Evolutionary conservation across 2,113 vertebrate species (phyloP), one percentile per base, ranked within the genome.

Genomic region (Carassius auratus): DNA sequence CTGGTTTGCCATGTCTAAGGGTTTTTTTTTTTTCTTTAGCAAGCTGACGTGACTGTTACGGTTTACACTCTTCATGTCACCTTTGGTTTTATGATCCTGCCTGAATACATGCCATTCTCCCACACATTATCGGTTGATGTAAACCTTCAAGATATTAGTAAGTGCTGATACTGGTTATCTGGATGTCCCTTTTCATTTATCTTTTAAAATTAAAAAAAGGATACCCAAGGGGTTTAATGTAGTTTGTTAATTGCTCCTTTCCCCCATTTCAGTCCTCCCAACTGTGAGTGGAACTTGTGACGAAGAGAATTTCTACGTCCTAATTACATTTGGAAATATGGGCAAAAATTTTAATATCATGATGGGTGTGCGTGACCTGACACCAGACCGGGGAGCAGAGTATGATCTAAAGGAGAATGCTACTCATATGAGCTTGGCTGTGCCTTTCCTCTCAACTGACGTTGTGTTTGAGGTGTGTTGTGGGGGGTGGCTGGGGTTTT

Each of bases 61-160:
- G 5, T 26, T 13, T 95, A 95, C 86, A 64, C 19, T 8, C 91
- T 95, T 5, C 42, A 86, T n/a, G 5, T 94, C 36, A 86, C 84
- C 48, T 93, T 92, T 74, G 94, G 94, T 0, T 90, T 95, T 2
- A 0, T 93, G 3, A 86, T 94, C 42, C 23, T 91, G 8, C 94
- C 95, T 36, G 93, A 95, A 48, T 81, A 84, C 14, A 82, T 33
- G 4, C 84, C 90, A 0, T 95, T 95, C 76, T 73, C 91, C 71
- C 84, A 93, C 15, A 1, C 77, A 2, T 83, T 89, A 1, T 76
- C 85, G 0, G 14, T 93, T 17, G 23, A 92, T 8, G 89, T 81
- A 0, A 89, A 79, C 62, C 85, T 92, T 21, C 76, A 90, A 42
- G 94, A 95, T 84, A 80, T 93, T 85, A 88, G 95, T 95, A 84